A percentile compares a stretch with the other conserved stretches of the same genome.
phyloP scores from a whole-genome alignment of 2,888 invertebrate species.

The Idaea aversata region DNA sequence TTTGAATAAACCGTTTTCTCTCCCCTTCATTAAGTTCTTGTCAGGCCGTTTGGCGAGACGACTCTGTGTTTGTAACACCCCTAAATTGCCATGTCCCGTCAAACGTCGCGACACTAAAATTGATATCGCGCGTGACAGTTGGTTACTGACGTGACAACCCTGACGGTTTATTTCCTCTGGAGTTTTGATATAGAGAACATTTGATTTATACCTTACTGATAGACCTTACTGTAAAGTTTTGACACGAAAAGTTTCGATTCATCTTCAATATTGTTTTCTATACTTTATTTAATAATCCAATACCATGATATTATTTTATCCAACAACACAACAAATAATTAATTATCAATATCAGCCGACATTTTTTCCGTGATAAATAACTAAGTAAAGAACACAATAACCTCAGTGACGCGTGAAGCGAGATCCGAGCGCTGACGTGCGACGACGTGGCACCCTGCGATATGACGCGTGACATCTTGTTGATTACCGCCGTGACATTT shows the following conservation, averaged over 20 bases:
- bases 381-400: not conserved
- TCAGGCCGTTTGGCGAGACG: not conserved
- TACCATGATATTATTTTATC: not conserved
- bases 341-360: not conserved
- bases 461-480: constrained; percentile 39
- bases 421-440: constrained; percentile 6
- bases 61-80: constrained; percentile 15
- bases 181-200: not conserved
- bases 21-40: not conserved
- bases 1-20: not conserved
- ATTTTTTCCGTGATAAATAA: not conserved
- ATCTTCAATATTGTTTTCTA: not conserved
- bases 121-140: constrained; percentile 18
- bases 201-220: not conserved
- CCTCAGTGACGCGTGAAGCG: not conserved
- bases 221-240: not conserved
- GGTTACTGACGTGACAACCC: constrained; percentile 16
- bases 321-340: not conserved
- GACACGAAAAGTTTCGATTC: not conserved
- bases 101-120: constrained; percentile 12
- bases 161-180: not conserved
- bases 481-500: constrained; percentile 35
- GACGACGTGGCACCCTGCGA: constrained; percentile 30
- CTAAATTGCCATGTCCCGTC: constrained; percentile 27
- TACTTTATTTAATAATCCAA: not conserved